A percentile compares a stretch with the other conserved stretches of the same genome.
These are phyloP conservation scores for Macquaria australasica DNA, from an alignment of 2,113 vertebrate species.

Conservation along the genomic window DNA sequence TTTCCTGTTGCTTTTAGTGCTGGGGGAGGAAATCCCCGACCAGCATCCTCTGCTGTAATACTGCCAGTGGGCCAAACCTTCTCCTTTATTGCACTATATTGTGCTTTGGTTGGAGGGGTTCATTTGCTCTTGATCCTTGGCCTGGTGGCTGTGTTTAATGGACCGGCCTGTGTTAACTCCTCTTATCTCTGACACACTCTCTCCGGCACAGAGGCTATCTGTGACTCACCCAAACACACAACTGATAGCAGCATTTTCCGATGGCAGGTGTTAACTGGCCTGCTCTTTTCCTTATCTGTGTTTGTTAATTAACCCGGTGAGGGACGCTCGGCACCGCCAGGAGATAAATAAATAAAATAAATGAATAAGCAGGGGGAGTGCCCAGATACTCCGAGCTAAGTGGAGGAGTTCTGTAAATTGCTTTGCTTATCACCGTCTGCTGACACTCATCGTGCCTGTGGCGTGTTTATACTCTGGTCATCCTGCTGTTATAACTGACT, in stretches of 20 bases:
- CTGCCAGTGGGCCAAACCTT: neutral
- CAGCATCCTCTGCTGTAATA: neutral
- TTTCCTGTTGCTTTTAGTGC: neutral
- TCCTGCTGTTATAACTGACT: neutral
- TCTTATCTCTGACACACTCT: conserved; percentile 22
- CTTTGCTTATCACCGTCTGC: conserved; percentile 28
- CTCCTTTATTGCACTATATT: neutral
- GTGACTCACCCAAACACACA: neutral
- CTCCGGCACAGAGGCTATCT: neutral
- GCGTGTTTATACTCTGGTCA: neutral
- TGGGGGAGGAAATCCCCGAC: neutral
- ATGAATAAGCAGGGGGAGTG: neutral
- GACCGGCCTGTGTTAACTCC: neutral
- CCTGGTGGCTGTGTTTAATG: conserved; percentile 1
- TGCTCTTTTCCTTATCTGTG: conserved; percentile 29
- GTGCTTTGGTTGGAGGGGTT: neutral
- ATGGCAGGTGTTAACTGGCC: conserved; percentile 20
- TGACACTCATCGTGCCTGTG: neutral
- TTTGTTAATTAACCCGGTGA: conserved; percentile 45
- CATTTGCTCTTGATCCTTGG: neutral
- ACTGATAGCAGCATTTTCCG: conserved; percentile 31
- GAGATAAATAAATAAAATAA: conserved; percentile 10
- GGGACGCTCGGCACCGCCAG: neutral
- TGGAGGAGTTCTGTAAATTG: conserved; percentile 19
- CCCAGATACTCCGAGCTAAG: neutral